Evolutionary conservation across 1,140 invertebrate genomes (phyloP).

Genomic region (Oedothorax gibbosus): DNA sequence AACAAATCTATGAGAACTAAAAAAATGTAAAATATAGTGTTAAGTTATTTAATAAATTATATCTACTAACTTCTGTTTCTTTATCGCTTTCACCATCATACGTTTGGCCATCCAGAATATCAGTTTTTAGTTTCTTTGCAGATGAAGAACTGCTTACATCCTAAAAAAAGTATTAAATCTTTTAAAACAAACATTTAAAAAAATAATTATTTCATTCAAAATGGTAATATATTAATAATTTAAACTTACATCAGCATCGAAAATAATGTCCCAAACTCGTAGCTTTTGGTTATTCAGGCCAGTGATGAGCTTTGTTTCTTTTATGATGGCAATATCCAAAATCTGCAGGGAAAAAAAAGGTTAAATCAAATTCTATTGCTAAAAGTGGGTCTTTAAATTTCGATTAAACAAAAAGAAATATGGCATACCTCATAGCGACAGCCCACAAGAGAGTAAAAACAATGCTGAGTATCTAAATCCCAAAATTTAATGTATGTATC

Average conservation of each 20-base stretch:
- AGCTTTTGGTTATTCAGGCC: constrained; percentile 88
- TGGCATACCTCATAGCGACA: constrained; percentile 71
- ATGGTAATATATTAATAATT: background rate
- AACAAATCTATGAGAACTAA: no score
- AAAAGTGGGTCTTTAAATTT: no score
- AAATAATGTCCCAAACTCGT: constrained; percentile 79
- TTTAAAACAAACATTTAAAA: background rate
- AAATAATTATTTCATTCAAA: background rate
- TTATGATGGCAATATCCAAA: constrained; percentile 84
- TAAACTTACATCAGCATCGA: constrained; percentile 69
- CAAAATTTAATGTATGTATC: constrained; percentile 98
- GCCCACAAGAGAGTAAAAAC: constrained; percentile 88
- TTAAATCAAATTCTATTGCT: background rate
- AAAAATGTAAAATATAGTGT: no score
- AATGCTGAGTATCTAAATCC: constrained; percentile 94
- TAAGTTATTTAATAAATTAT: no score
- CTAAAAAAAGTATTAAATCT: background rate
- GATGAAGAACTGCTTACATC: background rate
- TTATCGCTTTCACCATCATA: constrained; percentile 56
- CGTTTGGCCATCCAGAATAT: constrained; percentile 66
- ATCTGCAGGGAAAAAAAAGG: constrained; percentile 73
- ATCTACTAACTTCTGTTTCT: constrained; percentile 52
- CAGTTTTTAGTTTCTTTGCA: constrained; percentile 66
- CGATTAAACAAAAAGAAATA: constrained; percentile 26
- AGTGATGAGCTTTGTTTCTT: constrained; percentile 85